Evolutionary conservation across 2,888 invertebrate species (phyloP), one percentile per base, ranked within the genome.

Genomic region (Melinaea marsaeus): DNA sequence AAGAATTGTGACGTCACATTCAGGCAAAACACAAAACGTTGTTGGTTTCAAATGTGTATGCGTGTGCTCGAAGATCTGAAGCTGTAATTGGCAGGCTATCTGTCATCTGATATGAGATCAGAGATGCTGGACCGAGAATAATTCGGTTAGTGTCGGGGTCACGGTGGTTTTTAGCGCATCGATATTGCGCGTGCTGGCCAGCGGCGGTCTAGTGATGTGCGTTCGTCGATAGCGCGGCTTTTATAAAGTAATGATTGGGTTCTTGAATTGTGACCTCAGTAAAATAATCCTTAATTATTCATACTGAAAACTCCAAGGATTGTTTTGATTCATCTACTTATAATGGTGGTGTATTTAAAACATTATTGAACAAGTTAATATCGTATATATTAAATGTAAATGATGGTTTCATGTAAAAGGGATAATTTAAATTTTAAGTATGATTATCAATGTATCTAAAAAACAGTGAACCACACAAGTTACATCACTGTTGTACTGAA

Each of bases 151-250:
- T 84, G 85, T 86, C 83, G 80, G 79, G 86, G 85, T 86, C 84
- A 81, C 80, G 85, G 84, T 80, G 80, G 80, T 88, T 88, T 89
- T 88, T 88, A 86, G 85, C 79, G 78, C 75, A 77, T 78, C 81
- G 81, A 85, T 85, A 83, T 81, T 80, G 86, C 87, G 88, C 90
- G 89, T 90, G 90, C 84, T 88, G 75, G 90, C 90, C 85, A 72
- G 72, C 71, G 89, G 90, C 86, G 75, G 62, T 61, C 2, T 83
- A 86, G 85, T 71, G 85, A 54, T 78, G 84, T 51, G 51, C 56
- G 35, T 13, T 45, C 33, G 33, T 46, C 9, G 55, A 33, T 63
- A 34, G 58, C 33, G 59, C 33, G n/a, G 60, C 66, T 61, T 70
- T 69, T 70, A 72, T 68, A 48, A 13, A 42, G 42, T 9, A 42